Conservation (phyloP, 2,888 invertebrate genomes). For the Metopia argyrocephala region DNA sequence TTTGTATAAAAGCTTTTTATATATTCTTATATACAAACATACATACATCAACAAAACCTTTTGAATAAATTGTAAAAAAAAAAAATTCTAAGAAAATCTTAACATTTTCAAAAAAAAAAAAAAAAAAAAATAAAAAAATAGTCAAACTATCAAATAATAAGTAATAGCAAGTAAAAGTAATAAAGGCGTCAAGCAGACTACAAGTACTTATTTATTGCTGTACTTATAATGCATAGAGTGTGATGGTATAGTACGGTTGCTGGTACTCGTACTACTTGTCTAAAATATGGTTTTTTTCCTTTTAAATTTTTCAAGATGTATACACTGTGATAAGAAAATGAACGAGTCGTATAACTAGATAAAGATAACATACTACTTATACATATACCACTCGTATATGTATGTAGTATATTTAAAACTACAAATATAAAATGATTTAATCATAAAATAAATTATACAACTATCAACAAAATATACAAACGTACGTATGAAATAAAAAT, state of each 20-base stretch:
- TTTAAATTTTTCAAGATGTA: slow-evolving; percentile 23
- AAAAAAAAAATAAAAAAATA: neutral
- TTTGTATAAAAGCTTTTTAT: slow-evolving; percentile 8
- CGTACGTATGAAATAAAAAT: too few species aligned
- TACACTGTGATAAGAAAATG: slow-evolving; percentile 11
- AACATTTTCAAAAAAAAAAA: neutral
- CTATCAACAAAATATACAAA: too few species aligned
- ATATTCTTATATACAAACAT: neutral
- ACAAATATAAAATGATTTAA: too few species aligned
- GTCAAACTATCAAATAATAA: slow-evolving; percentile 13
- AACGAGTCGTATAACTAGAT: too few species aligned
- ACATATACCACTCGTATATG: too few species aligned
- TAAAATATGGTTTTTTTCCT: too few species aligned
- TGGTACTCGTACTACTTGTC: slow-evolving; percentile 18
- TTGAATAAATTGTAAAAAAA: slow-evolving; percentile 13
- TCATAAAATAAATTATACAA: too few species aligned
- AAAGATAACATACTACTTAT: too few species aligned
- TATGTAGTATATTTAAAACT: too few species aligned
- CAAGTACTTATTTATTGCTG: slow-evolving; percentile 6
- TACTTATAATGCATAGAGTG: neutral
- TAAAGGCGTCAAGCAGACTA: slow-evolving; percentile 57
- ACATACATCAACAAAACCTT: neutral
- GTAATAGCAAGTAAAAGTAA: neutral
- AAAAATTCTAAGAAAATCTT: slow-evolving; percentile 37
- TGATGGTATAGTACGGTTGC: neutral